Conservation (phyloP, 2,113 vertebrate species). For the Sorex araneus region DNA sequence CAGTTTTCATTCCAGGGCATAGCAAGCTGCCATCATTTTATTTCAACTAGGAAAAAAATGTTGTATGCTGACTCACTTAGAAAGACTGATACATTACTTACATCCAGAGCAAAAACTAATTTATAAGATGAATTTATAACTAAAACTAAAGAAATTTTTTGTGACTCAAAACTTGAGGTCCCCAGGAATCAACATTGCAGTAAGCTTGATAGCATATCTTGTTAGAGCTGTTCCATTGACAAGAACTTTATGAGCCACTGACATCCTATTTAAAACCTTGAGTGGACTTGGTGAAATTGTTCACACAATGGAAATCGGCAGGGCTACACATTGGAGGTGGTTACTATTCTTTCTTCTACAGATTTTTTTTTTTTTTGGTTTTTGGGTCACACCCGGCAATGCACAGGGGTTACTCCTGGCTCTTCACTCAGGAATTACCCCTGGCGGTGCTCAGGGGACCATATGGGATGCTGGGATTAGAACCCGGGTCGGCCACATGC, state of each 20-base stretch:
- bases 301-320: neutral
- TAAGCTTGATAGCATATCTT: neutral
- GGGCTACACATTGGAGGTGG: too few relatives aligned
- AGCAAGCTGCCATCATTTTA: conserved; percentile 27
- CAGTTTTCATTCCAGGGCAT: conserved; percentile 28
- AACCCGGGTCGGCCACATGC: too few relatives aligned
- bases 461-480: too few relatives aligned
- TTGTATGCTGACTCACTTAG: neutral
- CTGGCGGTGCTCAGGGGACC: too few relatives aligned
- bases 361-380: too few relatives aligned
- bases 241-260: conserved; percentile 1
- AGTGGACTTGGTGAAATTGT: neutral
- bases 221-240: neutral
- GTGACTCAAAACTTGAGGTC: neutral
- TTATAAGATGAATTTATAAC: neutral
- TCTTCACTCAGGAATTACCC: too few relatives aligned
- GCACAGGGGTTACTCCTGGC: too few relatives aligned
- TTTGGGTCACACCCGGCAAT: too few relatives aligned
- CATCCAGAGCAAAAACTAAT: neutral
- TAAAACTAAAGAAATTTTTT: neutral
- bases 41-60: conserved; percentile 37
- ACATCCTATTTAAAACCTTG: neutral
- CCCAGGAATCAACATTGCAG: neutral
- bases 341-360: neutral
- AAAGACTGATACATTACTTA: neutral